These are phyloP conservation scores for Phalera bucephala DNA, from an alignment of 2,888 invertebrate genomes.

Conservation along the genomic window DNA sequence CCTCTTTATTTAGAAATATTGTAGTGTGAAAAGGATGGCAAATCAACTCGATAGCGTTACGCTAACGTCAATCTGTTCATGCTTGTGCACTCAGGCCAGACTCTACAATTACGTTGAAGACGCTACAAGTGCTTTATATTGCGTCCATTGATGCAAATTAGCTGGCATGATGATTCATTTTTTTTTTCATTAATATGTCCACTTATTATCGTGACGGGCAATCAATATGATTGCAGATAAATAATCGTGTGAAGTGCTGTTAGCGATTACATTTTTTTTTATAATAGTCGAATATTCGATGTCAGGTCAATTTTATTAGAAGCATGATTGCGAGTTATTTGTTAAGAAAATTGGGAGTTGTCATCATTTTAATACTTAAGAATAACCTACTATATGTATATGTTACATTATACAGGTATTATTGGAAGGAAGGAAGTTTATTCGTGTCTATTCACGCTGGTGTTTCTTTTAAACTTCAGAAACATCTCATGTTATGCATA, in stretches of 20 bases:
- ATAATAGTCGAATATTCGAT: slow-evolving; percentile 21
- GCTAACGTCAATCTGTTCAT: no score
- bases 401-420: no score
- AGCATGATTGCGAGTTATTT: not conserved
- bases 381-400: no score
- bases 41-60: no score
- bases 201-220: slow-evolving; percentile 40
- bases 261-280: slow-evolving; percentile 14
- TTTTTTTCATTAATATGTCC: slow-evolving; percentile 28
- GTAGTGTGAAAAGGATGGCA: no score
- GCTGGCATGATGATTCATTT: slow-evolving; percentile 56
- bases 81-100: not conserved
- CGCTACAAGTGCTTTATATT: slow-evolving; percentile 21
- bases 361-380: no score
- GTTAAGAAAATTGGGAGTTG: no score
- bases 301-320: slow-evolving; percentile 2
- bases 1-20: no score
- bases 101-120: slow-evolving; percentile 28
- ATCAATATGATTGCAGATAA: slow-evolving; percentile 18
- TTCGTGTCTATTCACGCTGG: no score
- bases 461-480: no score
- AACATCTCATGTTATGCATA: no score
- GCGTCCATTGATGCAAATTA: slow-evolving; percentile 58
- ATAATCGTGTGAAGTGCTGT: slow-evolving; percentile 27
- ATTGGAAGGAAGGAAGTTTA: no score